Evolutionary conservation across 2,888 invertebrate species (phyloP), one percentile per base, ranked within the genome.

Genomic region (Eubasilissa splendida): DNA sequence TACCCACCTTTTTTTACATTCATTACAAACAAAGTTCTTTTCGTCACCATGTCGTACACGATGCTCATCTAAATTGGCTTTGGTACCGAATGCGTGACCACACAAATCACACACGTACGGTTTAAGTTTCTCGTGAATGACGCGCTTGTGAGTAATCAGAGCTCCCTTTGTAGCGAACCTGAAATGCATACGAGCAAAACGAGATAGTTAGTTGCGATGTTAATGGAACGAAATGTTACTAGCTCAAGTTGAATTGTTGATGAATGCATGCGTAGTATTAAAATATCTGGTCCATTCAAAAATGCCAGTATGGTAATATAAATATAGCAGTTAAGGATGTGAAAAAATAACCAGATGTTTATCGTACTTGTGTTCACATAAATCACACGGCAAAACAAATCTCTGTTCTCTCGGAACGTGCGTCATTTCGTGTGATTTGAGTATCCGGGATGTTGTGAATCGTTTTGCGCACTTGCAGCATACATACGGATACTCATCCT

Each of bases 391-490:
- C 80, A 84, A 85, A 8, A 85, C 84, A 70, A 84, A 84, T 76
- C 85, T 79, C 79, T 86, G 85, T 78, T 86, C 86, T 76, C 84
- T 80, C 0, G 86, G 86, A n/a, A 85, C 76, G 76, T 86, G 86
- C 7, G 85, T 85, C 80, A 84, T 80, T 81, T 86, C 86, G 56
- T 86, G 86, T 50, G 85, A 85, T 53, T 84, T 83, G n/a, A 86
- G 80, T 50, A 86, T 82, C 53, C 85, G 83, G 22, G 85, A 85
- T 71, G 85, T 85, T 68, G 85, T 85, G 71, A 86, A 86, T 7
- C 86, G 82, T 22, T 85, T 84, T 10, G 85, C 85, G 82, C 86
- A 86, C 77, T 86, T 85, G 75, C 86, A 86, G 74, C 86, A 86
- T 4, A 85, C 85, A 80, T 83, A 86, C 8, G 86, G 86, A 76